Evolutionary conservation across 2,113 vertebrate genomes (phyloP), one percentile per base, ranked within the genome.

Genomic region (Urocolius indicus): DNA sequence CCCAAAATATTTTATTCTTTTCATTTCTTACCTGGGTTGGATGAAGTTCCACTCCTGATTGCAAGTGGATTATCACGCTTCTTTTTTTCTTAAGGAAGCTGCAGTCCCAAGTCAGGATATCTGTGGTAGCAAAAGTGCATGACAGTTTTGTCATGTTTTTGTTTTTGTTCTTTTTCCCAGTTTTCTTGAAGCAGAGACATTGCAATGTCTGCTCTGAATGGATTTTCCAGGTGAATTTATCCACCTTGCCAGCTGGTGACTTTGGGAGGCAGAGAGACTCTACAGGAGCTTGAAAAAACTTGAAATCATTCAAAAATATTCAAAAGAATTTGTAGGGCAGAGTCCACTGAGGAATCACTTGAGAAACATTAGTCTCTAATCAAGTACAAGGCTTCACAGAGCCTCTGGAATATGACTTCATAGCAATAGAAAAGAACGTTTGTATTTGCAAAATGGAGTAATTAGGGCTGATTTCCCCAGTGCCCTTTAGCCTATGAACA

Each of bases 261-360:
- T 72, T 66, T 51, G 6, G 0, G 4, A 51, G 20, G 57, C 23
- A 34, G 43, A 38, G 26, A 23, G 67, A 51, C 62, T 30, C 36
- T 57, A 3, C 22, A 29, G 43, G 55, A 74, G 38, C 19, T 59
- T 71, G 26, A 29, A 29, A 83, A 67, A 62, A 30, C 3, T 14
- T 59, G 16, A 79, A 92, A 85, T n/a, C 0, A 11, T 49, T 84
- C 3, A 45, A 66, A 81, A 71, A 30, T 24, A 11, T 57, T 66
- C 7, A 51, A 43, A 82, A 34, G 20, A 30, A 23, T 41, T 57
- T 52, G 69, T n/a, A 38, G 48, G 32, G 45, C 27, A 75, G 36
- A 71, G 10, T 12, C 22, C 0, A 0, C 13, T 72, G 17, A 52
- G 34, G 16, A 87, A 34, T 13, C 65, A 12, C 26, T 38, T 79